phyloP scores from a whole-genome alignment of 2,888 invertebrate genomes.

The Ethmia dodecea region DNA sequence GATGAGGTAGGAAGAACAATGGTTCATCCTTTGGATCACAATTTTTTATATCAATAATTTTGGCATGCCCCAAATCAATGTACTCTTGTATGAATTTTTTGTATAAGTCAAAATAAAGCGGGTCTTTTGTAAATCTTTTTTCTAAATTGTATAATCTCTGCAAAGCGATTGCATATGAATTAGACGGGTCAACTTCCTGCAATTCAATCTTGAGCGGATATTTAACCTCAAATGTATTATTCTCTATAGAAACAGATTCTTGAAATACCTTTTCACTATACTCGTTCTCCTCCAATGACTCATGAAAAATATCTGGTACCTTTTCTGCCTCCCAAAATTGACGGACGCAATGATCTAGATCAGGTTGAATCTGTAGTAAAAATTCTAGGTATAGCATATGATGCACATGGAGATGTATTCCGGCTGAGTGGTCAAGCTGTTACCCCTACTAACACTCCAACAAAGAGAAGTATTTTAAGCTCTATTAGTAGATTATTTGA shows the following conservation, averaged over 20 bases:
- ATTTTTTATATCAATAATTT: neutral
- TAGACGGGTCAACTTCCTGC: neutral
- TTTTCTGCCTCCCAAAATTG: constrained; percentile 1
- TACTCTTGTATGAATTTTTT: neutral
- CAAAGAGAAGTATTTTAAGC: constrained; percentile 18
- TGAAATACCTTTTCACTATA: neutral
- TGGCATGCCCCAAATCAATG: neutral
- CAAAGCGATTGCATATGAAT: neutral
- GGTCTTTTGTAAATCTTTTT: neutral
- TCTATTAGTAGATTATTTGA: constrained; percentile 19
- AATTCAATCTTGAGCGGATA: neutral
- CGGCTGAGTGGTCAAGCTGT: neutral
- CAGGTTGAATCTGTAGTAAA: constrained; percentile 6
- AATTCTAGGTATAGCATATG: constrained; percentile 11
- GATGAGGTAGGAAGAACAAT: neutral
- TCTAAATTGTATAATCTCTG: neutral
- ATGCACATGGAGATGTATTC: constrained; percentile 1
- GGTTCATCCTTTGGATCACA: too few relatives aligned
- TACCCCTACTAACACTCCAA: neutral
- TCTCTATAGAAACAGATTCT: neutral
- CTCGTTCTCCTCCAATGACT: neutral
- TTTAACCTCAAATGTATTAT: neutral
- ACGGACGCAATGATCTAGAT: neutral
- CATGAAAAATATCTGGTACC: constrained; percentile 1
- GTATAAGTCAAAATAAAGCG: neutral